Base-by-base conservation (phyloP, 2,113 vertebrate species). In the Rhea pennata region DNA sequence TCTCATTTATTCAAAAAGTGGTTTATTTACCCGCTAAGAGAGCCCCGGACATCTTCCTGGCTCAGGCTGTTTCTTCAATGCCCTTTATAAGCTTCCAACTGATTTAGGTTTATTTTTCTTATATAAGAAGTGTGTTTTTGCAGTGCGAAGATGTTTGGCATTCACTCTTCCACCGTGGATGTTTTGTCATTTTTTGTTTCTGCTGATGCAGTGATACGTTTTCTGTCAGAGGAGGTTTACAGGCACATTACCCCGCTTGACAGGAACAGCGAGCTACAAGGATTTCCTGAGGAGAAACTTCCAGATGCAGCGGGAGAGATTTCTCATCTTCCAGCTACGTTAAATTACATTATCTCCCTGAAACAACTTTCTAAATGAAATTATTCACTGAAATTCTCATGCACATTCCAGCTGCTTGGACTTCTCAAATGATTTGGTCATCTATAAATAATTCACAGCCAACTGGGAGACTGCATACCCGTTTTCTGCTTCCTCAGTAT, bases 301-400 rank as follows among this genome's bases (percentile, higher is more conserved):
- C 86, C 93, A 95, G 82, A 96, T 84, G 92, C 51, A 83, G 40
- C 3, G 50, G 78, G 92, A 61, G 29, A 94, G 73, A 91, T 94
- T 90, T 72, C 61, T 88, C 93, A 87, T 92, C 69, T 95, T 74
- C 72, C 74, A 90, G 92, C 76, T 75, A 66, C 82, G 91, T 87
- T 96, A 92, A 92, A 96, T 95, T 97, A 92, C 51, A 75, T 95
- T 94, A 95, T 92, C 90, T 93, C 79, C 39, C 76, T 84, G 69
- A 81, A 94, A 96, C 26, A 95, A 97, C 92, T 61, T 96, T 88
- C 44, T 58, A 97, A 97, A 97, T 93, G 33, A 92, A 97, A 95
- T 82, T 39, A 88, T 91, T 94, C 84, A 86, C 88, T 94, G 95
- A 71, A 96, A 93, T 58, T 36, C 72, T 90, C 77, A 61, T 36